phyloP scores from a whole-genome alignment of 2,888 invertebrate genomes.

The Philhelius pedissequus region DNA sequence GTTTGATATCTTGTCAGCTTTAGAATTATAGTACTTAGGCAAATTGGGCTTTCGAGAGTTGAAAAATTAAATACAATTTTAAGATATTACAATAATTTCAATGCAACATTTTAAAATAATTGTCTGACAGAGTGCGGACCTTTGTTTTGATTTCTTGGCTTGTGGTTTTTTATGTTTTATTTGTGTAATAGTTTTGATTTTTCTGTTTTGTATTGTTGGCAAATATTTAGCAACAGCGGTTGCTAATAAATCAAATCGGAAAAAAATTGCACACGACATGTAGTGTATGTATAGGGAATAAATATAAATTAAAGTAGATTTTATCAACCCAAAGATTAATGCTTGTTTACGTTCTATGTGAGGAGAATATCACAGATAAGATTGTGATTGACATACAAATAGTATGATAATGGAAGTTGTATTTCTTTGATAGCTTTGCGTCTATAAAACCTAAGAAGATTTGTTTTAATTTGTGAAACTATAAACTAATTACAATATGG shows the following conservation, averaged over 20 bases:
- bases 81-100: constrained; percentile 23
- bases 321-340: constrained; percentile 46
- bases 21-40: constrained; percentile 12
- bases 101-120: constrained; percentile 33
- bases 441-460: too few relatives aligned
- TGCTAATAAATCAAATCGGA: constrained; percentile 48
- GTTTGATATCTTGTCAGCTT: not conserved
- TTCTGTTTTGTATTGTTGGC: constrained; percentile 39
- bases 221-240: constrained; percentile 47
- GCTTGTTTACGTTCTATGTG: not conserved
- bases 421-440: too few relatives aligned
- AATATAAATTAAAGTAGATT: constrained; percentile 20
- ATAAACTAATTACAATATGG: too few relatives aligned
- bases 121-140: constrained; percentile 48
- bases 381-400: not conserved
- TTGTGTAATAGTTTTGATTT: not conserved
- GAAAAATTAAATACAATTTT: constrained; percentile 49
- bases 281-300: not conserved
- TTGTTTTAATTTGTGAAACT: too few relatives aligned
- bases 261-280: not conserved
- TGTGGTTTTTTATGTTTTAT: constrained; percentile 32
- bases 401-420: too few relatives aligned
- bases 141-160: constrained; percentile 62
- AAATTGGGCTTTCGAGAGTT: constrained; percentile 21
- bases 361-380: not conserved